Conservation (phyloP, 2,797 vertebrate genomes). For the Thalassophryne amazonica region DNA sequence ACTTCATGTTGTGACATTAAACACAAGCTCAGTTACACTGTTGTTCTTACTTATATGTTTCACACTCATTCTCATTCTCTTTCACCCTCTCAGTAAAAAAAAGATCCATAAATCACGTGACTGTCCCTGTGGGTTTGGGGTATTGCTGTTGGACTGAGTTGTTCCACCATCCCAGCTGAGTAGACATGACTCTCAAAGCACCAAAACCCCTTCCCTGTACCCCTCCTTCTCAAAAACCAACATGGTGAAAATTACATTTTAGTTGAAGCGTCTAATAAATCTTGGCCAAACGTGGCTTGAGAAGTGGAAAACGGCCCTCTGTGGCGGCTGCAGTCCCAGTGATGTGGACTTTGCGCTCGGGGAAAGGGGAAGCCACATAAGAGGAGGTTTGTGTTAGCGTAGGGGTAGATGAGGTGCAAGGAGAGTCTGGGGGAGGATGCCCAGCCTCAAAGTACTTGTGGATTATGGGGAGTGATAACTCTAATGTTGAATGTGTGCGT, state of each 20-base stretch:
- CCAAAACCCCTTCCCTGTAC: conserved; percentile 27
- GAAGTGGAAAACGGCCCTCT: conserved; percentile 65
- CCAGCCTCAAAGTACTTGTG: conserved; percentile 42
- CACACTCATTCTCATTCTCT: conserved; percentile 57
- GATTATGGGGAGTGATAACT: conserved; percentile 66
- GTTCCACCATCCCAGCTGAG: conserved; percentile 61
- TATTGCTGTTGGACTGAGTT: conserved; percentile 69
- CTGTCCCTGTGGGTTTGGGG: conserved; percentile 61
- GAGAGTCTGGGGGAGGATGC: conserved; percentile 46
- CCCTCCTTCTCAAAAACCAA: conserved; percentile 66
- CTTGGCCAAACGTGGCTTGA: conserved; percentile 61
- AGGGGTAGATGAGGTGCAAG: conserved; percentile 62
- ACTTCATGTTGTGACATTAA: conserved; percentile 50
- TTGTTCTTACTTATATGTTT: conserved; percentile 71
- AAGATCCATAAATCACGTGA: conserved; percentile 72
- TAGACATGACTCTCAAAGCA: conserved; percentile 52
- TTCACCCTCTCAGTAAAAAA: conserved; percentile 60
- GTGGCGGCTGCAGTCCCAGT: conserved; percentile 54
- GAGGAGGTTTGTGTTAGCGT: conserved; percentile 68
- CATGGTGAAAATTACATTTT: conserved; percentile 76
- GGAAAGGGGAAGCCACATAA: conserved; percentile 71
- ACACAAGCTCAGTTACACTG: conserved; percentile 63
- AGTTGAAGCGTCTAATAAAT: conserved; percentile 75
- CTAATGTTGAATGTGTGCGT: conserved; percentile 38
- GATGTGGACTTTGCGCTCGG: conserved; percentile 54